Conservation (phyloP, 2,113 vertebrate species). For the Scalopus aquaticus region DNA sequence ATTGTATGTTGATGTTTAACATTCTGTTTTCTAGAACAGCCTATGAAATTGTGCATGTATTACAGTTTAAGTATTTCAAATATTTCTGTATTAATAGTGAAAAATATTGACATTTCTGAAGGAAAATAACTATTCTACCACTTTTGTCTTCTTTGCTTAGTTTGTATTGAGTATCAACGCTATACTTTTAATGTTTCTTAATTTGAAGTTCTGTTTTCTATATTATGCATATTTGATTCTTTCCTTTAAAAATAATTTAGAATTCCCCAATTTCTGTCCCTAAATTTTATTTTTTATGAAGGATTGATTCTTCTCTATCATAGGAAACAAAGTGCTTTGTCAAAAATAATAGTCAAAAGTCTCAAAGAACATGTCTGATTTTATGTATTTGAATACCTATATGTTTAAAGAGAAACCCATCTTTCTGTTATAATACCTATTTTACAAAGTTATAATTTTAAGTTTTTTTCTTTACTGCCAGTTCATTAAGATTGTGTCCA, state of each 20-base stretch:
- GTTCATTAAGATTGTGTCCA: neutral
- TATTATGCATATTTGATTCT: neutral
- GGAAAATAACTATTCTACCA: neutral
- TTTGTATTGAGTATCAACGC: neutral
- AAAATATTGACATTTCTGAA: conserved; percentile 8
- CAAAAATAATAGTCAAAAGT: conserved; percentile 6
- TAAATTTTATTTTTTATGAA: conserved; percentile 31
- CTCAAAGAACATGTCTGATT: neutral
- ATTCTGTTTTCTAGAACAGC: neutral
- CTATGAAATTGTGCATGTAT: neutral
- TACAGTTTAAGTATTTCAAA: neutral
- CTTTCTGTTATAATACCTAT: conserved; percentile 11
- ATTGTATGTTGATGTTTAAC: neutral
- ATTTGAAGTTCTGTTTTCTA: conserved; percentile 28
- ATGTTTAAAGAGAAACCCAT: neutral
- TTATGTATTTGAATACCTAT: conserved; percentile 11
- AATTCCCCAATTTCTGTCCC: neutral
- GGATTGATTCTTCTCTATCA: conserved; percentile 14
- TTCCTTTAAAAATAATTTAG: conserved; percentile 7
- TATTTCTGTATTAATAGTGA: neutral
- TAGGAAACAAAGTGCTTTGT: conserved; percentile 10
- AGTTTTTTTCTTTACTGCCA: neutral
- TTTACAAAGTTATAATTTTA: neutral
- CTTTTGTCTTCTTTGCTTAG: neutral
- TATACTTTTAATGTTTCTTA: neutral